Evolutionary conservation across 2,888 invertebrate genomes (phyloP).

Genomic region (Drosophila lacicola): DNA sequence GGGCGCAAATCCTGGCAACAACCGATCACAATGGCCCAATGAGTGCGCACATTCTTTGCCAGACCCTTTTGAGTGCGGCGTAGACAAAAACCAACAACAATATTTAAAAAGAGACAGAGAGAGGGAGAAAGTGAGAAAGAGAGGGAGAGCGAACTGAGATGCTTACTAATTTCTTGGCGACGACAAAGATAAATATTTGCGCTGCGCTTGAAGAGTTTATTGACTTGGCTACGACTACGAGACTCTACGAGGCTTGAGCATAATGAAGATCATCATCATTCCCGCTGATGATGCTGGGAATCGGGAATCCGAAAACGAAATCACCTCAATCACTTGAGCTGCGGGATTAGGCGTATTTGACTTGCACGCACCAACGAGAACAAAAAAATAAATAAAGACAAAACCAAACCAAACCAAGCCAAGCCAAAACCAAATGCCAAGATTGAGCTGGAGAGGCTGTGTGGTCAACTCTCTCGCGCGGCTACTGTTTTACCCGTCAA

Average conservation of each 20-base stretch:
- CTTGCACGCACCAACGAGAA: conserved; percentile 81
- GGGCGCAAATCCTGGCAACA: conserved; percentile 55
- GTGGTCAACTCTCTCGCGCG: conserved; percentile 46
- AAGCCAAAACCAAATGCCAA: neutral
- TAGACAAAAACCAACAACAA: conserved; percentile 41
- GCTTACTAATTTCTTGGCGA: conserved; percentile 79
- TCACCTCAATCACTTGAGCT: conserved; percentile 84
- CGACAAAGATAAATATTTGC: conserved; percentile 77
- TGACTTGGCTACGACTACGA: conserved; percentile 58
- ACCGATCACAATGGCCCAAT: conserved; percentile 49
- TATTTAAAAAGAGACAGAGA: conserved; percentile 40
- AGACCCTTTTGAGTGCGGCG: conserved; percentile 40
- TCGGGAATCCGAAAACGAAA: conserved; percentile 69
- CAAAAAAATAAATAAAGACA: conserved; percentile 30
- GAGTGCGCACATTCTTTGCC: conserved; percentile 68
- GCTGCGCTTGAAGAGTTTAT: conserved; percentile 71
- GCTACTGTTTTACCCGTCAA: conserved; percentile 71
- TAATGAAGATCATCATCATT: conserved; percentile 17
- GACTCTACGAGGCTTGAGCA: conserved; percentile 8
- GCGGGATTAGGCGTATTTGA: conserved; percentile 85
- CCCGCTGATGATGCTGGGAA: conserved; percentile 12
- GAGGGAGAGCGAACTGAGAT: conserved; percentile 25
- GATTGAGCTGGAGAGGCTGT: conserved; percentile 33
- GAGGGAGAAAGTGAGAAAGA: neutral
- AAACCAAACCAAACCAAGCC: neutral